phyloP scores from a whole-genome alignment of 2,888 invertebrate species.

The Hofmannophila pseudospretella region DNA sequence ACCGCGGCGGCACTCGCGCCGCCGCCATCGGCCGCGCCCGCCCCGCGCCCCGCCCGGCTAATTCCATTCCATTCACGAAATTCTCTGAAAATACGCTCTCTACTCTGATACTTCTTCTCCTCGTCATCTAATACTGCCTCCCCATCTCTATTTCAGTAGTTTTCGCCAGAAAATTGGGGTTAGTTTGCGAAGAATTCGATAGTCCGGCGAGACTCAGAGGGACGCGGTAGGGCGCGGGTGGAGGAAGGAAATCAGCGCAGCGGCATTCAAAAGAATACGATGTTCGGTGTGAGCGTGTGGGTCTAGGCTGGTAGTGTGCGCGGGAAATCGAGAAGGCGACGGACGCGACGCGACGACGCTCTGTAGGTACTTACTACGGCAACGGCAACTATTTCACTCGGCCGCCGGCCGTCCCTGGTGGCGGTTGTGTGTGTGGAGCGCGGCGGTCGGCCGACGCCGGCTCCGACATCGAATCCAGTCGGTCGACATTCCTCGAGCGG shows the following conservation, averaged over 20 bases:
- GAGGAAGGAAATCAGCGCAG: conserved; percentile 64
- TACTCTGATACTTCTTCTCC: conserved; percentile 20
- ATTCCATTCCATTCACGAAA: conserved; percentile 64
- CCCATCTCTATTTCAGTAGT: conserved; percentile 1
- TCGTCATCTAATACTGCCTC: conserved; percentile 14
- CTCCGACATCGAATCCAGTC: conserved; percentile 44
- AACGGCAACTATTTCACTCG: conserved; percentile 21
- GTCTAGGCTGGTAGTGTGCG: conserved; percentile 39
- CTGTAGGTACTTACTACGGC: conserved; percentile 3
- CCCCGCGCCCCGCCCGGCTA: conserved; percentile 33
- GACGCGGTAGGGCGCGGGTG: conserved; percentile 43
- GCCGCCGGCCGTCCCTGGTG: conserved; percentile 33
- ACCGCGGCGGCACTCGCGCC: conserved; percentile 28
- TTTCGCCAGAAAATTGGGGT: conserved; percentile 11
- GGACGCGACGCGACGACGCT: background rate
- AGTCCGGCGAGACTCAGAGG: too few species aligned
- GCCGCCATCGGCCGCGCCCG: conserved; percentile 26
- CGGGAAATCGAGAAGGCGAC: conserved; percentile 37
- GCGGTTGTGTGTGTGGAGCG: conserved; percentile 28
- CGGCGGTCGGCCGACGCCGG: conserved; percentile 21
- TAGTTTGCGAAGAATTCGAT: conserved; percentile 18
- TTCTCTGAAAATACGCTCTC: conserved; percentile 60
- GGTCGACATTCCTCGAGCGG: conserved; percentile 63
- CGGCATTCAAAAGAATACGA: conserved; percentile 48
- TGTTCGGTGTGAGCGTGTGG: conserved; percentile 22